phyloP scores from a whole-genome alignment of 2,888 invertebrate species.

The Amorpha juglandis region DNA sequence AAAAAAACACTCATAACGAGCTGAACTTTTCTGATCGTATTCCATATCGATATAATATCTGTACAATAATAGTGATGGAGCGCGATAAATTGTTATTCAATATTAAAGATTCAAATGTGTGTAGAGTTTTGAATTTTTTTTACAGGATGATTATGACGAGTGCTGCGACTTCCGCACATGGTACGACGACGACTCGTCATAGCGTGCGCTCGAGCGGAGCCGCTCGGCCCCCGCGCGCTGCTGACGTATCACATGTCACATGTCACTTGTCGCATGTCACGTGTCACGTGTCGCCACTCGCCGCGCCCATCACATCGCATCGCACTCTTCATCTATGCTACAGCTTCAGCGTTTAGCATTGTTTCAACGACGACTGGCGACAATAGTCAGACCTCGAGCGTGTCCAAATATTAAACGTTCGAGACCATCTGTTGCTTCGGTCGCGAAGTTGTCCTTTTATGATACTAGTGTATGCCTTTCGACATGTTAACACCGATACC shows the following conservation, averaged over 20 bases:
- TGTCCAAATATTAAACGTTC: slow-evolving; percentile 9
- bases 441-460: slow-evolving; percentile 21
- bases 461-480: slow-evolving; percentile 47
- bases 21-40: no score
- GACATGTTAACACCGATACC: slow-evolving; percentile 75
- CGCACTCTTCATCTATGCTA: slow-evolving; percentile 38
- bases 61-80: no score
- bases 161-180: slow-evolving; percentile 76
- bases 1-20: no score
- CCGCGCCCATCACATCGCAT: slow-evolving; percentile 26
- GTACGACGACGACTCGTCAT: slow-evolving; percentile 81
- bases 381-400: slow-evolving; percentile 2
- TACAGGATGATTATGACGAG: slow-evolving; percentile 78
- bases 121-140: slow-evolving; percentile 20
- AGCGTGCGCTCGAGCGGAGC: slow-evolving; percentile 54
- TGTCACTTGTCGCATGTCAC: slow-evolving; percentile 31
- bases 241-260: slow-evolving; percentile 40
- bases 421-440: slow-evolving; percentile 16
- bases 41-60: no score
- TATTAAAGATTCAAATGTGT: no score
- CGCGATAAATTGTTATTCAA: no score
- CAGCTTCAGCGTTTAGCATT: slow-evolving; percentile 45
- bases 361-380: slow-evolving; percentile 27
- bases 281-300: not conserved
- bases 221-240: slow-evolving; percentile 41